A percentile compares a stretch with the other conserved stretches of the same genome.
Conservation (phyloP, 1,140 invertebrate genomes). For the Drosophila santomea region DNA sequence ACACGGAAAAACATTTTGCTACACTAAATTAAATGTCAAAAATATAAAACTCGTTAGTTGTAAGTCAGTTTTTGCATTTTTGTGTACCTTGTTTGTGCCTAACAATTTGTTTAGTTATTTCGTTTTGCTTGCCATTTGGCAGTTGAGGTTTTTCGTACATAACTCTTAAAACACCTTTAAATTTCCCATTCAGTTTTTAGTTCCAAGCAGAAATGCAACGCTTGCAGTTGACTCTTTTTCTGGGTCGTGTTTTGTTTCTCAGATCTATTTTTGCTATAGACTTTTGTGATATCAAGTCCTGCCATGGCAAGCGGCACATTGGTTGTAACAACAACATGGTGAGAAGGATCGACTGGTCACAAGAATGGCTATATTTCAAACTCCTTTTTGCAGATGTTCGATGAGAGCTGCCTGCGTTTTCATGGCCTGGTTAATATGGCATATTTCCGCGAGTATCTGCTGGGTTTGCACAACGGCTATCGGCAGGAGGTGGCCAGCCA, state of each 20-base stretch:
- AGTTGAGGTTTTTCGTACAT: neutral
- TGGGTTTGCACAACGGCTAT: slow-evolving; percentile 51
- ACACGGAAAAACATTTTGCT: neutral
- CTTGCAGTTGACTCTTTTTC: neutral
- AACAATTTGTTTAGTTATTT: neutral
- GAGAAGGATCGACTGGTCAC: neutral
- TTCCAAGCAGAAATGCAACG: slow-evolving; percentile 28
- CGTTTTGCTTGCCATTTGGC: neutral
- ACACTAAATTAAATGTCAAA: neutral
- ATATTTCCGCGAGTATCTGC: slow-evolving; percentile 39
- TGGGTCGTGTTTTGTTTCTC: slow-evolving; percentile 13
- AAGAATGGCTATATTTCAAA: neutral
- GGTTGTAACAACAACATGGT: slow-evolving; percentile 66
- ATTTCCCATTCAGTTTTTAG: slow-evolving; percentile 10
- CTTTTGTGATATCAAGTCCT: slow-evolving; percentile 50
- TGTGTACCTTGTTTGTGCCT: neutral
- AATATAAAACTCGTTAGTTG: neutral
- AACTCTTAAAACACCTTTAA: neutral
- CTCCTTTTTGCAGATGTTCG: slow-evolving; percentile 39
- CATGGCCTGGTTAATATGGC: slow-evolving; percentile 45
- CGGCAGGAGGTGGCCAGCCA: slow-evolving; percentile 53
- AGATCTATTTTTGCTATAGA: slow-evolving; percentile 33
- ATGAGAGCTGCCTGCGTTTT: slow-evolving; percentile 35
- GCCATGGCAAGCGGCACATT: slow-evolving; percentile 34
- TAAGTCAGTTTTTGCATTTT: neutral